Conservation (phyloP, 2,113 vertebrate species). For the Poecile atricapillus region DNA sequence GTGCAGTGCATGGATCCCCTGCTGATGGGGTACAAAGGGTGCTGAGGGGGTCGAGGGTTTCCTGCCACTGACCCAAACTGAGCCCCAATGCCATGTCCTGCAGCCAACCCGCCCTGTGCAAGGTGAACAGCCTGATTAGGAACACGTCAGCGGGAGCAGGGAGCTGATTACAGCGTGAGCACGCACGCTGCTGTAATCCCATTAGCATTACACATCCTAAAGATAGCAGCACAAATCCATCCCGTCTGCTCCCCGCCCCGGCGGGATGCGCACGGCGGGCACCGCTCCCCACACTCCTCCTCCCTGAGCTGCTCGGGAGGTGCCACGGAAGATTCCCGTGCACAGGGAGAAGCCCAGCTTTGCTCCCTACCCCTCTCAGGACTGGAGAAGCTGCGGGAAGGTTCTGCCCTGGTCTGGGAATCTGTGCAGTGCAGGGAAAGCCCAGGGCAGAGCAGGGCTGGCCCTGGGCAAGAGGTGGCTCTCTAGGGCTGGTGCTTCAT, state of each 20-base stretch:
- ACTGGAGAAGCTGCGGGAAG: background rate
- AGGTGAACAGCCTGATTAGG: conserved; percentile 4
- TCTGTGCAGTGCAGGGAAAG: background rate
- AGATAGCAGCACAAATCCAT: conserved; percentile 53
- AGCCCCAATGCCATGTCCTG: accelerated
- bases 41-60: accelerated
- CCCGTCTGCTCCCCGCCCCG: background rate
- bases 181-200: conserved; percentile 22
- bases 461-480: background rate
- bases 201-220: conserved; percentile 49
- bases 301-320: background rate
- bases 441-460: background rate
- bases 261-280: background rate
- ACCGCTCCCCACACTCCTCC: background rate
- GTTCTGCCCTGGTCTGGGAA: background rate
- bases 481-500: background rate
- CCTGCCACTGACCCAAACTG: background rate
- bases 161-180: conserved; percentile 33
- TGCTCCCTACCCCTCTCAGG: background rate
- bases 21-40: background rate
- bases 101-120: background rate
- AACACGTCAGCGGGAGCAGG: background rate
- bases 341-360: background rate
- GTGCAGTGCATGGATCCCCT: background rate
- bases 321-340: background rate